Evolutionary conservation across 2,113 vertebrate species (phyloP).

Genomic region (Engraulis encrasicolus): DNA sequence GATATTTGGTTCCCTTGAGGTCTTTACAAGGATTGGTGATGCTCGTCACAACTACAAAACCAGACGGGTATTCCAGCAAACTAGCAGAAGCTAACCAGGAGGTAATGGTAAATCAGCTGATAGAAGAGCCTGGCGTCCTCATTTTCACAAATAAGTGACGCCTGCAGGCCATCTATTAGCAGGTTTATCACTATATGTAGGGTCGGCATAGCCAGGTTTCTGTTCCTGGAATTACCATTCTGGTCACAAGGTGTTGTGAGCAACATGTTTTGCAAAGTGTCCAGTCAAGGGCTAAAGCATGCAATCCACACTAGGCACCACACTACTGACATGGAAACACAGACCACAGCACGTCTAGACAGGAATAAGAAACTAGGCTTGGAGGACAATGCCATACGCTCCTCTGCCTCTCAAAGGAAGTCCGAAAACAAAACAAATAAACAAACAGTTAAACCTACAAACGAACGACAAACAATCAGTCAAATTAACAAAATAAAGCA

Average conservation of each 20-base stretch:
- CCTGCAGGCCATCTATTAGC: too few species aligned
- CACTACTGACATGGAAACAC: conserved; percentile 78
- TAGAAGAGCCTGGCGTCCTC: too few species aligned
- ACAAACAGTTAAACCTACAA: conserved; percentile 26
- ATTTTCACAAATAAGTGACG: too few species aligned
- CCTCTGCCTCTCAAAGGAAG: conserved; percentile 61
- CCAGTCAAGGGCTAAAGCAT: conserved; percentile 82
- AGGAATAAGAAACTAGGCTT: conserved; percentile 73
- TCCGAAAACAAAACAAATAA: conserved; percentile 63
- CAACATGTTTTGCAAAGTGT: conserved; percentile 68
- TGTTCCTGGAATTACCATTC: too few species aligned
- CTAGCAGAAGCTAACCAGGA: too few species aligned
- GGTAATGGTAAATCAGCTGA: too few species aligned
- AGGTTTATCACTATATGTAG: too few species aligned
- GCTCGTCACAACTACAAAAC: conserved; percentile 76
- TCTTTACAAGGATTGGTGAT: conserved; percentile 76
- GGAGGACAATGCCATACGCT: conserved; percentile 69
- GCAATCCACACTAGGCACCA: conserved; percentile 83
- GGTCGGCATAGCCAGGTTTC: too few species aligned
- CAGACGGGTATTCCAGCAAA: too few species aligned
- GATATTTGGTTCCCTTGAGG: conserved; percentile 81
- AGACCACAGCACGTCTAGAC: conserved; percentile 75
- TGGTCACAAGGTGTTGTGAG: conserved; percentile 73
- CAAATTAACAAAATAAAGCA: conserved; percentile 41
- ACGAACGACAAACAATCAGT: conserved; percentile 30